These are phyloP conservation scores for Anthrax anthrax DNA, from an alignment of 2,888 invertebrate genomes.

Conservation along the genomic window DNA sequence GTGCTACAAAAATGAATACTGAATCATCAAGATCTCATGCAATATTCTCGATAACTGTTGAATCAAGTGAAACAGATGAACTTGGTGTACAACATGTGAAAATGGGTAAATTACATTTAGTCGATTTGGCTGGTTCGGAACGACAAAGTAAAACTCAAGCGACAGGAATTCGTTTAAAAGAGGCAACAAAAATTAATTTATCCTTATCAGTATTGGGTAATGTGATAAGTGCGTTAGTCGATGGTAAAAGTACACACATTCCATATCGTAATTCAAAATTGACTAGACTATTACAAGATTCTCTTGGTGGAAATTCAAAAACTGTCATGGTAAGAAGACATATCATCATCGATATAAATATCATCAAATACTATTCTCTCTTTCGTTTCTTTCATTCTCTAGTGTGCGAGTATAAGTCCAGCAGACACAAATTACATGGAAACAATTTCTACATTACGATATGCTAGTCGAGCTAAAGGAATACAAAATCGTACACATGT, in stretches of 20 bases:
- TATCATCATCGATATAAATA: too few relatives aligned
- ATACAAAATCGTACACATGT: conserved; percentile 92
- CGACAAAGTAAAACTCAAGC: conserved; percentile 95
- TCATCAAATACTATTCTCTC: too few relatives aligned
- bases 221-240: conserved; percentile 95
- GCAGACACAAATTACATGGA: conserved; percentile 94
- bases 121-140: conserved; percentile 96
- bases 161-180: conserved; percentile 79
- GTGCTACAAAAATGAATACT: conserved; percentile 94
- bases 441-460: conserved; percentile 88
- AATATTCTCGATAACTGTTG: conserved; percentile 95
- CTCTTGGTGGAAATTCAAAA: conserved; percentile 91
- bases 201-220: conserved; percentile 95
- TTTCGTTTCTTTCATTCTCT: too few relatives aligned
- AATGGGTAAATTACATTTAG: conserved; percentile 93
- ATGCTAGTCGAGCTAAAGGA: conserved; percentile 94
- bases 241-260: conserved; percentile 93
- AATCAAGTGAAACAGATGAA: conserved; percentile 72
- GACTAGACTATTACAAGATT: conserved; percentile 88
- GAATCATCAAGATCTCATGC: conserved; percentile 95
- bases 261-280: conserved; percentile 97
- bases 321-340: conserved; percentile 66
- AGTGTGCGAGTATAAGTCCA: conserved; percentile 96
- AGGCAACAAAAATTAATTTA: conserved; percentile 95
- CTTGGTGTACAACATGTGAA: conserved; percentile 79